Base-by-base conservation (phyloP, 2,113 vertebrate genomes). In the Trichomycterus rosablanca region DNA sequence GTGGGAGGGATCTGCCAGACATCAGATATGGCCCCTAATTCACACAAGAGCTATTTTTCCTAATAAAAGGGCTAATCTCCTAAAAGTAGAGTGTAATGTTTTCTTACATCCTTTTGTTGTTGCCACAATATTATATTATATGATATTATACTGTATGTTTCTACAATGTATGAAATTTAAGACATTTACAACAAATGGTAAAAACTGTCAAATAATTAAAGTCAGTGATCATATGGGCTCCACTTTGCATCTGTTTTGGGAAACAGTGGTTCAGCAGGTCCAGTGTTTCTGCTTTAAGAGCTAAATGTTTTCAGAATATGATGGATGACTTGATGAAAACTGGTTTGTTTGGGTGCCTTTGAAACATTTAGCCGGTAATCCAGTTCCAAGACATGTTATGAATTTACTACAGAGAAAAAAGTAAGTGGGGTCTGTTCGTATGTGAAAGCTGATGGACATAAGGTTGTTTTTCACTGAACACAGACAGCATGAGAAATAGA, bases 371-470 rank as follows among this genome's bases (percentile, higher is more conserved):
- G 74, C 69, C 56, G 51, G 67, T 67, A 46, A 46, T 34, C 58
- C 49, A 48, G 67, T 74, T 68, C 76, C 35, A 72, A 74, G 75
- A 85, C 74, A 76, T 83, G 79, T 68, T 76, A 81, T 70, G 70
- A 70, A 80, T 77, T 64, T 80, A 73, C 76, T 78, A 72, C 76
- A 78, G 75, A 81, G 32, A 72, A 53, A 75, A 44, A 10, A 51
- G 45, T 58, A 63, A 53, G 32, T 63, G 32, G 51, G 32, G 18
- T 40, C 16, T 23, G 12, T 53, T n/a, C n/a, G n/a, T n/a, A n/a
- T n/a, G n/a, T n/a, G n/a, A n/a, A n/a, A n/a, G n/a, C n/a, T n/a
- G n/a, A n/a, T n/a, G n/a, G n/a, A n/a, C n/a, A n/a, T n/a, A n/a
- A n/a, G n/a, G n/a, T 40, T 39, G 14, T 14, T 23, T 4, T 40